These are phyloP conservation scores for Rachycentron canadum DNA, from an alignment of 2,797 vertebrate species.

Conservation along the genomic window DNA sequence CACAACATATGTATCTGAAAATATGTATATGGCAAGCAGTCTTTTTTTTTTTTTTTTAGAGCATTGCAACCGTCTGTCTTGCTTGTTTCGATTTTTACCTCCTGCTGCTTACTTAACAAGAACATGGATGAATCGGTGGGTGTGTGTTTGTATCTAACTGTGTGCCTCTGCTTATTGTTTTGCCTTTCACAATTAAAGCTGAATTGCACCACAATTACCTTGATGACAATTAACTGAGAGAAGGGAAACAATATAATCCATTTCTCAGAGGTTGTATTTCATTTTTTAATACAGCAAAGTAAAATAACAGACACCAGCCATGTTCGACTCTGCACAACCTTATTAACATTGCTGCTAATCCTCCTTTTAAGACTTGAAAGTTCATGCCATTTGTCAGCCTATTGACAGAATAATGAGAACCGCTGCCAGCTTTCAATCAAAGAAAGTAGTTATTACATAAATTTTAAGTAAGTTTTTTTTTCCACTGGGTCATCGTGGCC, in stretches of 20 bases:
- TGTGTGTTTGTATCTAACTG: conserved; percentile 37
- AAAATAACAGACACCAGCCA: conserved; percentile 24
- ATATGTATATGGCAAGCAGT: not conserved
- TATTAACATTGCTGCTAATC: conserved; percentile 14
- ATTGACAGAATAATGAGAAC: conserved; percentile 36
- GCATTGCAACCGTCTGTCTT: conserved; percentile 6
- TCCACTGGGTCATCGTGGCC: not conserved
- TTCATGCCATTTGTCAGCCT: conserved; percentile 34
- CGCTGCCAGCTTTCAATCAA: conserved; percentile 31
- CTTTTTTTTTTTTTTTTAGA: conserved; percentile 26
- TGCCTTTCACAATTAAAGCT: conserved; percentile 70
- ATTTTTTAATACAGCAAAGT: conserved; percentile 29
- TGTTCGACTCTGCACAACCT: conserved; percentile 5
- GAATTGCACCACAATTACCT: conserved; percentile 68
- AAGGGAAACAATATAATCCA: conserved; percentile 36
- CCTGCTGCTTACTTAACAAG: conserved; percentile 55
- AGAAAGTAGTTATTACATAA: conserved; percentile 33
- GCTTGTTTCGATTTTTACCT: conserved; percentile 18
- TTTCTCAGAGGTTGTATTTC: conserved; percentile 43
- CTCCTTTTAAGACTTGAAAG: conserved; percentile 15
- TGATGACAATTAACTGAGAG: conserved; percentile 64
- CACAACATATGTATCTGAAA: conserved; percentile 3
- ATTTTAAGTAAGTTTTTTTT: conserved; percentile 26
- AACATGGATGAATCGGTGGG: conserved; percentile 25
- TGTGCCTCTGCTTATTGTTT: conserved; percentile 60